Evolutionary conservation across 2,888 invertebrate species (phyloP).

Genomic region (Alsophila aescularia): DNA sequence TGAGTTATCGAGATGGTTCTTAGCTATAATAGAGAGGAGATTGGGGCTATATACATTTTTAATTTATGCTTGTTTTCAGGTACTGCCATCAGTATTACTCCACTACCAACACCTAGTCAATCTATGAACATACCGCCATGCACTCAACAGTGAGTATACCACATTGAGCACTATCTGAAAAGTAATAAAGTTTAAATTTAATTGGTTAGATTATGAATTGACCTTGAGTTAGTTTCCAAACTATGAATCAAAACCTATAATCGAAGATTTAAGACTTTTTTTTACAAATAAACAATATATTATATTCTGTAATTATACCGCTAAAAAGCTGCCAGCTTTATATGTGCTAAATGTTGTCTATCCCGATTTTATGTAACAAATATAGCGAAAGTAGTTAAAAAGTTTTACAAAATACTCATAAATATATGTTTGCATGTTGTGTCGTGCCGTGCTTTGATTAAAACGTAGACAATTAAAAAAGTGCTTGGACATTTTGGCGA

Average conservation of each 20-base stretch:
- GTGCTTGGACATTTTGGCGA: slow-evolving; percentile 86
- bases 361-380: slow-evolving; percentile 31
- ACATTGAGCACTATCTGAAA: slow-evolving; percentile 1
- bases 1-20: too few species aligned
- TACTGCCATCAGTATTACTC: slow-evolving; percentile 73
- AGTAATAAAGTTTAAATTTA: slow-evolving; percentile 3
- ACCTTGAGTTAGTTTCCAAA: too few species aligned
- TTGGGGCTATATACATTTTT: too few species aligned
- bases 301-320: slow-evolving; percentile 18
- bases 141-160: slow-evolving; percentile 75
- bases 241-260: not conserved
- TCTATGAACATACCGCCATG: slow-evolving; percentile 64
- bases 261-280: not conserved
- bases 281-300: not conserved
- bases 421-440: slow-evolving; percentile 79
- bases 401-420: slow-evolving; percentile 61
- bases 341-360: slow-evolving; percentile 27
- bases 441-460: slow-evolving; percentile 59
- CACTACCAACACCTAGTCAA: slow-evolving; percentile 65
- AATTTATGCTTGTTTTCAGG: slow-evolving; percentile 47
- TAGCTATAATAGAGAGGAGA: too few species aligned
- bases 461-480: slow-evolving; percentile 79
- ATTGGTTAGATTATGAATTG: not conserved
- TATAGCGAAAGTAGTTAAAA: slow-evolving; percentile 10
- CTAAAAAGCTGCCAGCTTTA: slow-evolving; percentile 33